Evolutionary conservation across 2,888 invertebrate genomes (phyloP).

Genomic region (Mimumesa dahlbomi): DNA sequence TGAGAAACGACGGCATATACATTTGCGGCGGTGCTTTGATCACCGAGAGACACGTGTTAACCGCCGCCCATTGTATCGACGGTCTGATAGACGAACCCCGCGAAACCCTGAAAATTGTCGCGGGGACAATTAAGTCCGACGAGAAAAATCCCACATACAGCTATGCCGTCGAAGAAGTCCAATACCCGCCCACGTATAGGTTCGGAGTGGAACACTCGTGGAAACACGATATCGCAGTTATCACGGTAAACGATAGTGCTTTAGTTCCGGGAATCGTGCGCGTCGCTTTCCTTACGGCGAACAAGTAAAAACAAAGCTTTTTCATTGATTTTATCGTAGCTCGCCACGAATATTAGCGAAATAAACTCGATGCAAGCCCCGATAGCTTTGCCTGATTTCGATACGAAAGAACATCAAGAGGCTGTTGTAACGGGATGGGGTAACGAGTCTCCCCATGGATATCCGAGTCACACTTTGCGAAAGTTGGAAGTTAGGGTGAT

Average conservation of each 20-base stretch:
- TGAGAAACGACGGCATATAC: slow-evolving; percentile 43
- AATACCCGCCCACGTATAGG: too few species aligned
- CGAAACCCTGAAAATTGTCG: slow-evolving; percentile 39
- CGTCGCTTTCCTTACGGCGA: too few species aligned
- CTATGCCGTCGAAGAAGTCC: slow-evolving; percentile 42
- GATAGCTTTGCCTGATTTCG: slow-evolving; percentile 11
- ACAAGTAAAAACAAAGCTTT: too few species aligned
- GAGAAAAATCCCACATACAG: slow-evolving; percentile 7
- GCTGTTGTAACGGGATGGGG: slow-evolving; percentile 41
- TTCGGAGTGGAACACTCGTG: slow-evolving; percentile 30
- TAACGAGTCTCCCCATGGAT: background rate
- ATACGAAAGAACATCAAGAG: background rate
- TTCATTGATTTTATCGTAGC: too few species aligned
- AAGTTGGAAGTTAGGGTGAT: slow-evolving; percentile 27
- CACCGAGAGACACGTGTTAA: slow-evolving; percentile 51
- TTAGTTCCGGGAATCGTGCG: too few species aligned
- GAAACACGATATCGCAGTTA: slow-evolving; percentile 32
- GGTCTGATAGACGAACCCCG: slow-evolving; percentile 50
- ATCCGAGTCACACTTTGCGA: slow-evolving; percentile 10
- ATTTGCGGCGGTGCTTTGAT: slow-evolving; percentile 61
- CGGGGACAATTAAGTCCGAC: slow-evolving; percentile 9
- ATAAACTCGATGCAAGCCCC: too few species aligned
- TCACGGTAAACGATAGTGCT: slow-evolving; percentile 32
- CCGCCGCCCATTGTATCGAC: slow-evolving; percentile 60
- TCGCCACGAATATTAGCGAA: too few species aligned